Evolutionary conservation across 35 echinoderm and acorn worm species (phyloP).

Genomic region (Chiridota heheva): DNA sequence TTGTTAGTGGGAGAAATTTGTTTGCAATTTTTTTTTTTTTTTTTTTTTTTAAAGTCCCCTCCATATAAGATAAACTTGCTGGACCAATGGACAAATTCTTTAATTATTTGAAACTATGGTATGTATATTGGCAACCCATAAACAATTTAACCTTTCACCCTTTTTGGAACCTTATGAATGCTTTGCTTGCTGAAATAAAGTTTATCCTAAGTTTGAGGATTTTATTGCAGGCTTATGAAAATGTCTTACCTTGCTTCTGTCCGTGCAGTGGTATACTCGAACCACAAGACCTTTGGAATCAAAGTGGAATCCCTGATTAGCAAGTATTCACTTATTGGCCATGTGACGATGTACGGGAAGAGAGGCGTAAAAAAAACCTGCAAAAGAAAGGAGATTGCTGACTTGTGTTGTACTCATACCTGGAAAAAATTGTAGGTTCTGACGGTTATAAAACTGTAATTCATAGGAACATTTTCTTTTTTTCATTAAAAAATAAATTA

Average conservation of each 20-base stretch:
- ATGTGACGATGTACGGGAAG: constrained; percentile 75
- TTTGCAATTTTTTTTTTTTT: no score
- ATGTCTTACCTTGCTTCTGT: constrained; percentile 95
- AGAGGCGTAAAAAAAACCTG: constrained; percentile 87
- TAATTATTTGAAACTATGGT: no score
- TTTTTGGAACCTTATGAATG: no score
- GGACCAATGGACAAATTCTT: no score
- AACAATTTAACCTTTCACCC: no score
- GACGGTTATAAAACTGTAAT: background rate
- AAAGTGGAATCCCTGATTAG: constrained; percentile 87
- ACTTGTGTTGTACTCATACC: background rate
- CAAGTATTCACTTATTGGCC: constrained; percentile 81
- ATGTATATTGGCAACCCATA: no score
- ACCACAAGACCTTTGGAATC: constrained; percentile 99
- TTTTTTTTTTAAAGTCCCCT: no score
- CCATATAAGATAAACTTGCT: no score
- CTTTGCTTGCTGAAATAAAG: no score
- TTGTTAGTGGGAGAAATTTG: no score
- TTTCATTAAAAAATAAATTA: background rate
- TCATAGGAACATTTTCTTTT: background rate
- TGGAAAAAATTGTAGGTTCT: constrained; percentile 3
- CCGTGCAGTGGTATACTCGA: constrained; percentile 93
- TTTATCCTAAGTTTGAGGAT: no score
- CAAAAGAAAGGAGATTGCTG: constrained; percentile 10
- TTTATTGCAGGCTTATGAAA: no score